Base-by-base conservation (phyloP, 2,113 vertebrate genomes). In the Scolopax mira region DNA sequence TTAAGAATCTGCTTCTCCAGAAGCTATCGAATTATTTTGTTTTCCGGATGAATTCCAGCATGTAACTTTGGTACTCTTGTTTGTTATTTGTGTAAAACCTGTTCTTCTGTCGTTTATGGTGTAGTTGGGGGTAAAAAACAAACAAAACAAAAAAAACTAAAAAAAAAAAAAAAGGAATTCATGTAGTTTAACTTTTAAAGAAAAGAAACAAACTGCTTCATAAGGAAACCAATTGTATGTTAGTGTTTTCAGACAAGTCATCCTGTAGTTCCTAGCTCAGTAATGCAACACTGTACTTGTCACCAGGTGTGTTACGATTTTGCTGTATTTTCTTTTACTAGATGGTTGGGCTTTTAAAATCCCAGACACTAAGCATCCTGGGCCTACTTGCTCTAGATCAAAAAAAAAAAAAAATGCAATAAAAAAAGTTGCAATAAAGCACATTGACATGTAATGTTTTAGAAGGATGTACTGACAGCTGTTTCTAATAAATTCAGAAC, bases 51-150 rank as follows among this genome's bases (percentile, higher is more conserved):
- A 97, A 98, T 96, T 98, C 97, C 98, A 98, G 98, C 98, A 98
- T 98, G 98, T 98, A 98, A 98, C 95, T 98, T 98, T 97, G 97
- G 97, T 98, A 98, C 97, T 98, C 97, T 96, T 97, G 97, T 98
- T 97, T 98, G 98, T 98, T 98, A 96, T 94, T 97, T 97, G 98
- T 98, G 98, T 98, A 97, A 97, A 98, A 97, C 83, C 95, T 98
- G 97, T 98, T 97, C 91, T 97, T 97, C 97, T 97, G 97, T 98
- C 97, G 97, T 98, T 98, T 97, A 98, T 97, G 97, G 96, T 98
- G 98, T 98, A 98, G 97, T 98, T 15, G 31, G 57, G 60, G 61
- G 71, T 39, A n/a, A 48, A 28, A 28, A 66, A 5, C 6, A 55
- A 33, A 10, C 18, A 19, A 18, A 44, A 91, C 92, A 93, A 96